Evolutionary conservation across 2,797 vertebrate genomes (phyloP).

Genomic region (Enteromius unitaeniatus): DNA sequence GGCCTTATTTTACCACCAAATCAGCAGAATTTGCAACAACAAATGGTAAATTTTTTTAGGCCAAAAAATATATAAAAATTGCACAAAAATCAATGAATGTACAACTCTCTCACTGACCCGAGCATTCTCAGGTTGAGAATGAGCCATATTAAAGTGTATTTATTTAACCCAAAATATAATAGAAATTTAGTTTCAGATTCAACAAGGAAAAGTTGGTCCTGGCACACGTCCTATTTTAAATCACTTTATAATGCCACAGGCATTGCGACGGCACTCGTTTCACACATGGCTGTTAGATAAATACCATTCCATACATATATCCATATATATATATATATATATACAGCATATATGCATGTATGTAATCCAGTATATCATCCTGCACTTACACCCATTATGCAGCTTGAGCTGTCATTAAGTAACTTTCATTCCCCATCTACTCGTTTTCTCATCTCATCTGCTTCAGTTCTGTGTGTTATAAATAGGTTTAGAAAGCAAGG

Average conservation of each 20-base stretch:
- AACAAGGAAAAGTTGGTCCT: background rate
- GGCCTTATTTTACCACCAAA: background rate
- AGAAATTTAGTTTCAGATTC: background rate
- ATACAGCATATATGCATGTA: background rate
- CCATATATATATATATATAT: background rate
- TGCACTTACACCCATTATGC: slow-evolving; percentile 24
- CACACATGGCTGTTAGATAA: slow-evolving; percentile 13
- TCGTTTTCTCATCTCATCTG: slow-evolving; percentile 32
- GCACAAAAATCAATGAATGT: background rate
- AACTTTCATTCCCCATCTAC: slow-evolving; percentile 15
- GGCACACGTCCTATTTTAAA: slow-evolving; percentile 3
- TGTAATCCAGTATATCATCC: slow-evolving; percentile 11
- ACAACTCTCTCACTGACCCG: no score
- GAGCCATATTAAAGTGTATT: slow-evolving; percentile 4
- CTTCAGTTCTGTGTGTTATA: slow-evolving; percentile 29
- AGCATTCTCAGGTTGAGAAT: slow-evolving; percentile 3
- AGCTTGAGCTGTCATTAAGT: slow-evolving; percentile 38
- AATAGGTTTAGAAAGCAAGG: slow-evolving; percentile 32
- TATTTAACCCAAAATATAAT: background rate
- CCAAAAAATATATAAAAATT: background rate
- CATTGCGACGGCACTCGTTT: background rate
- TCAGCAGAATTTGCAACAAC: background rate
- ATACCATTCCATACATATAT: background rate
- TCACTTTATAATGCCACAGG: background rate
- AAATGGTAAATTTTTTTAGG: background rate